Evolutionary conservation across 2,888 invertebrate genomes (phyloP).

Genomic region (Amblyteles armatorius): DNA sequence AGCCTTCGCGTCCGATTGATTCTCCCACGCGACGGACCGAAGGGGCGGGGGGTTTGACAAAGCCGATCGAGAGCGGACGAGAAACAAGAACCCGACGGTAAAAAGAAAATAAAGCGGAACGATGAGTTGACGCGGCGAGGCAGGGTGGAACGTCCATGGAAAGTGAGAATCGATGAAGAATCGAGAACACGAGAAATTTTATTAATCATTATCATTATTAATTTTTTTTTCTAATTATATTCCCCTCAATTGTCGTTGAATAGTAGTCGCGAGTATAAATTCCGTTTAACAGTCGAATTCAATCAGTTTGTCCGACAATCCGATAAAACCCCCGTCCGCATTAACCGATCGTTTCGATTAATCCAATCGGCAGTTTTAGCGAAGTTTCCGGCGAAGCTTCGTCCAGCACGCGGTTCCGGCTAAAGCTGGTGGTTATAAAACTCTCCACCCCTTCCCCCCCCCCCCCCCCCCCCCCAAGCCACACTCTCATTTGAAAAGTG

Average conservation of each 20-base stretch:
- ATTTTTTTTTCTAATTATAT: background rate
- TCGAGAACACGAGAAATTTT: background rate
- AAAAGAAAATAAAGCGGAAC: constrained; percentile 24
- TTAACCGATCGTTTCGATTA: constrained; percentile 11
- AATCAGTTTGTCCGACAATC: background rate
- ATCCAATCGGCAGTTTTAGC: constrained; percentile 2
- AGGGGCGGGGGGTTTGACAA: background rate
- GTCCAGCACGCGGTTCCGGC: background rate
- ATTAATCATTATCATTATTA: background rate
- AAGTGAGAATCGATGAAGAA: constrained; percentile 8
- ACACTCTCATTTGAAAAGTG: background rate
- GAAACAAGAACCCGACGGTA: background rate
- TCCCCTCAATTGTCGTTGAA: constrained; percentile 3
- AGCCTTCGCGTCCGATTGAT: constrained; percentile 65
- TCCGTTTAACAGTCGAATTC: constrained; percentile 12
- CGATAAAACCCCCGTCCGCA: constrained; percentile 6
- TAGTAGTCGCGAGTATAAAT: constrained; percentile 1
- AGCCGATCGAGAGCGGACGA: background rate
- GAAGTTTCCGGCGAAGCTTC: background rate
- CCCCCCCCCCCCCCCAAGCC: background rate
- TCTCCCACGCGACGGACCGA: constrained; percentile 47
- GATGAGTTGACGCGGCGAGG: background rate
- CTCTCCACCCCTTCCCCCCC: background rate
- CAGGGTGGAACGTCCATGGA: too few species aligned
- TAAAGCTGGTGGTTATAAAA: background rate